Evolutionary conservation across 2,797 vertebrate species (phyloP), one percentile per base, ranked within the genome.

Genomic region (Epinephelus malabaricus): DNA sequence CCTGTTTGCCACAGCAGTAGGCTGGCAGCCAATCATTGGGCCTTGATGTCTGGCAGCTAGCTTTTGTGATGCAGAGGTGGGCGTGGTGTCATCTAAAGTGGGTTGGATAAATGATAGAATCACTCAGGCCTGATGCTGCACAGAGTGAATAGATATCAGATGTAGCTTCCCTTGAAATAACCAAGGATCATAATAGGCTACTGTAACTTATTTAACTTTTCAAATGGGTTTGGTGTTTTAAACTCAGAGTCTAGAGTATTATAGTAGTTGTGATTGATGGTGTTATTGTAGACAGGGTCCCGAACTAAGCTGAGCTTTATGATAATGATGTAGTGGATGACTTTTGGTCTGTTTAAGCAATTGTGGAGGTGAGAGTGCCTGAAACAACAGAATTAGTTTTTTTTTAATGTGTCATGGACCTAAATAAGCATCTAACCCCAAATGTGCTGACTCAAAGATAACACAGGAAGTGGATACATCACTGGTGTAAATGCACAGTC

Each of bases 401-500:
- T 23, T 40, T 30, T 49, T 23, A 12, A 43, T 13, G 47, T 70
- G 6, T 34, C 9, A 3, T 46, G 25, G 14, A 58, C 18, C 6
- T 51, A 76, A 70, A 64, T 64, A 10, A 54, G 46, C 34, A 27
- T 49, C 21, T 50, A 23, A 68, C 13, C 11, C 8, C 19, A 1
- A 54, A 43, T 46, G n/a, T 18, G 49, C 54, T 59, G 18, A 49
- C n/a, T 47, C 12, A 25, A 51, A 30, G 68, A 65, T 72, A 60
- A 50, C 13, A 56, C 23, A 49, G 11, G 14, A 30, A 27, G 27
- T 46, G 7, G 61, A 64, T 53, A 10, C 8, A 25, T 79, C 10
- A n/a, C 3, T 25, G 18, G 19, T 59, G 14, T 34, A 17, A 75
- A 68, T 30, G 59, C 83, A 71, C 56, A 72, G 27, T 85, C 43